Base-by-base conservation (phyloP, 2,888 invertebrate species). In the Imbricaverruca yamaguchii region DNA sequence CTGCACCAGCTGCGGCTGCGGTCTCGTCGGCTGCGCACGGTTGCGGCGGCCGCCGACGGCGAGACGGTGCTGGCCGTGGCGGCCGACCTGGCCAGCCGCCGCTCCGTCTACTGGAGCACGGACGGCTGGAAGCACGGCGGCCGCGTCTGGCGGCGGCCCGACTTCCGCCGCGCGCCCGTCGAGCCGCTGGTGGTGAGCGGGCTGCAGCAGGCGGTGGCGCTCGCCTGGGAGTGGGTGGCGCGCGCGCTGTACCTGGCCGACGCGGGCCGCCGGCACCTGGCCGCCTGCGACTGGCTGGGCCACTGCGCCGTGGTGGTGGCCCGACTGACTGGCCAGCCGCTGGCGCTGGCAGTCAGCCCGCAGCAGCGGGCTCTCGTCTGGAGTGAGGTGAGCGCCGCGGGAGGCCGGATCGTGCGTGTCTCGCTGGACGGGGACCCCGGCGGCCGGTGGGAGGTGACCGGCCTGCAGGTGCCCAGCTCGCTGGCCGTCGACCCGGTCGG, bases 221-320 rank as follows among this genome's bases (percentile, higher is more conserved):
- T 79, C 23, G 79, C 79, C 79, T 79, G 79, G 79, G 79, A 79
- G 23, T 79, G 79, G 79, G 79, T 79, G 79, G 57, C 79, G 23
- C 79, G 79, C 25, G 79, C 21, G 23, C 79, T 79, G 57, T 79
- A 79, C 23, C 57, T 79, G 57, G 59, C 57, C 0, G 79, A 79
- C 79, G 57, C 8, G 23, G 79, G 12, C 21, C 79, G 57, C 6
- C 23, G 59, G 23, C 79, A 57, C 57, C 23, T 79, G 79, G 79
- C 79, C 23, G 79, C 79, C 15, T 79, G 79, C 25, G 57, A 59
- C 25, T 56, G 56, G 57, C 57, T 56, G 12, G 79, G 79, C 56
- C 57, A 56, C 57, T 79, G 79, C 25, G 56, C 79, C 23, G 79
- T 79, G 23, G n/a, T 79, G 56, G 79, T 25, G 79, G 11, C 8